phyloP scores from a whole-genome alignment of 2,113 vertebrate species.

The Pagrus major region DNA sequence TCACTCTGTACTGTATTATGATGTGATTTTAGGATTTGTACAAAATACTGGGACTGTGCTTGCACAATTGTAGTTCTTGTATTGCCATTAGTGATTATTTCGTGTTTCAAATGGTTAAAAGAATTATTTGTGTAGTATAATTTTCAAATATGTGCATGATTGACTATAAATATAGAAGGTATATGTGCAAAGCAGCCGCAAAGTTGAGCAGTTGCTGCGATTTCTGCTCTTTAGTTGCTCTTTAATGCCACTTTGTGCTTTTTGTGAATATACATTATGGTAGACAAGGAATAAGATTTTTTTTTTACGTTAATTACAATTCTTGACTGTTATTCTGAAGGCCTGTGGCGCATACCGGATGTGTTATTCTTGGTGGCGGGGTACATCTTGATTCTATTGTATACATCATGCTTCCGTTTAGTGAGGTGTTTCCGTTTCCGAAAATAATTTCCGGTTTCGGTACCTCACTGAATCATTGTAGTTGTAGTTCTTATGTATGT shows the following conservation, averaged over 20 bases:
- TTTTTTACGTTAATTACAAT: no score
- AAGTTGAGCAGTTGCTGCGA: background rate
- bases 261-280: background rate
- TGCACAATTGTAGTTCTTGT: background rate
- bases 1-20: background rate
- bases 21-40: background rate
- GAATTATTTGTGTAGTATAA: background rate
- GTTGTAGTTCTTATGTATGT: conserved; percentile 63
- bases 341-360: background rate
- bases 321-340: conserved; percentile 56
- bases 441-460: conserved; percentile 52
- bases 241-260: background rate
- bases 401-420: conserved; percentile 50
- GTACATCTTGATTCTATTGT: conserved; percentile 57
- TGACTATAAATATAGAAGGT: background rate
- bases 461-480: conserved; percentile 37
- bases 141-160: background rate
- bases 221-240: background rate
- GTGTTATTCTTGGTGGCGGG: conserved; percentile 6
- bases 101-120: background rate
- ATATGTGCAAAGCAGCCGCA: background rate
- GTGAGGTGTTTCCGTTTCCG: conserved; percentile 72
- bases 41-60: background rate
- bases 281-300: background rate
- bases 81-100: background rate